phyloP scores from a whole-genome alignment of 2,113 vertebrate species.

The Abramis brama region DNA sequence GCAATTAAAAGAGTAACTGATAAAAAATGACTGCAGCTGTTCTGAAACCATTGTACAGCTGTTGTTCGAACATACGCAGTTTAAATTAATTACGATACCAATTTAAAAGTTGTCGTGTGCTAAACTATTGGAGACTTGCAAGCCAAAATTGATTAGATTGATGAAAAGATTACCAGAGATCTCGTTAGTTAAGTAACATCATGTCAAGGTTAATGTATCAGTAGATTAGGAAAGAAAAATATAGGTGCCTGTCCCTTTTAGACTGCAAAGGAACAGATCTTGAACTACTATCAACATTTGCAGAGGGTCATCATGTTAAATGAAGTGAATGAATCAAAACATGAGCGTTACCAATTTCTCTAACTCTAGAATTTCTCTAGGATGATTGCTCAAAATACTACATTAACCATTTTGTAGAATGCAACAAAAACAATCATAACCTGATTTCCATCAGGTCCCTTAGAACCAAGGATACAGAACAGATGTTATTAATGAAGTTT shows the following conservation, averaged over 20 bases:
- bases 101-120: slow-evolving; percentile 29
- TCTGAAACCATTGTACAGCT: slow-evolving; percentile 24
- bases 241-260: neutral
- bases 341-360: neutral
- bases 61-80: neutral
- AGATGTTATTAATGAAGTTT: neutral
- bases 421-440: neutral
- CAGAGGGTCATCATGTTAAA: neutral
- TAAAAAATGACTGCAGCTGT: slow-evolving; percentile 26
- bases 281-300: neutral
- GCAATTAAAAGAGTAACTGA: slow-evolving; percentile 13
- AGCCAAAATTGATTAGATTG: slow-evolving; percentile 21
- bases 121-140: slow-evolving; percentile 10
- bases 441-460: slow-evolving; percentile 21
- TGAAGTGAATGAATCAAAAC: neutral
- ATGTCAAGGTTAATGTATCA: slow-evolving; percentile 24
- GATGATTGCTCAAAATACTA: neutral
- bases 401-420: neutral
- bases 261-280: neutral
- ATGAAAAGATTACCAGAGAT: slow-evolving; percentile 31
- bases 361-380: neutral
- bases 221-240: slow-evolving; percentile 13
- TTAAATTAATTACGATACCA: slow-evolving; percentile 28
- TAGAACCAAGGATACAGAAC: neutral
- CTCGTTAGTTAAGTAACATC: neutral